Conservation (phyloP, 1,140 invertebrate species). For the Zeugodacus cucurbitae region DNA sequence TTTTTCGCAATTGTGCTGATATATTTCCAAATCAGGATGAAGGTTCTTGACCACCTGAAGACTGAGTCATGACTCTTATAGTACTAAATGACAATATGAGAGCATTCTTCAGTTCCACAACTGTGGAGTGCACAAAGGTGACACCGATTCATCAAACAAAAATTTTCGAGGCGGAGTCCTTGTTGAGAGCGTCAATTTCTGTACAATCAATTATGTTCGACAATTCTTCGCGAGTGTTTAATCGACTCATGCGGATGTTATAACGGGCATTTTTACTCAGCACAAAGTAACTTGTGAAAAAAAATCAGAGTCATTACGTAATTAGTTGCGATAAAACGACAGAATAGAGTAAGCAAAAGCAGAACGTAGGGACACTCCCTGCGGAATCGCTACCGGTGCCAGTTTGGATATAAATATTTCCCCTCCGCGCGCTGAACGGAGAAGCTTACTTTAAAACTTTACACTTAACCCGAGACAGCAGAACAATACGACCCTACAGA, state of each 20-base stretch:
- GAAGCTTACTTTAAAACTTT: background rate
- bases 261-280: background rate
- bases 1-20: no score
- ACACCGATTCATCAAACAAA: no score
- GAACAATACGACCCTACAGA: background rate
- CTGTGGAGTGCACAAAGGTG: no score
- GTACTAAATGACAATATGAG: no score
- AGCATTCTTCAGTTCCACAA: no score
- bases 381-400: background rate
- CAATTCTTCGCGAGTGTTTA: background rate
- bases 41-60: no score
- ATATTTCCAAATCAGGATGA: no score
- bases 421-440: background rate
- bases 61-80: no score
- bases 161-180: no score
- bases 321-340: background rate
- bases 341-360: background rate
- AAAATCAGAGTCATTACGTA: constrained; percentile 1
- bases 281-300: background rate
- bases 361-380: background rate
- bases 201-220: background rate
- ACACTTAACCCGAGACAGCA: background rate
- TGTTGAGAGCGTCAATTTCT: no score
- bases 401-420: background rate
- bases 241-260: background rate